Conservation (phyloP, 2,113 vertebrate genomes). For the Pao palembangensis region DNA sequence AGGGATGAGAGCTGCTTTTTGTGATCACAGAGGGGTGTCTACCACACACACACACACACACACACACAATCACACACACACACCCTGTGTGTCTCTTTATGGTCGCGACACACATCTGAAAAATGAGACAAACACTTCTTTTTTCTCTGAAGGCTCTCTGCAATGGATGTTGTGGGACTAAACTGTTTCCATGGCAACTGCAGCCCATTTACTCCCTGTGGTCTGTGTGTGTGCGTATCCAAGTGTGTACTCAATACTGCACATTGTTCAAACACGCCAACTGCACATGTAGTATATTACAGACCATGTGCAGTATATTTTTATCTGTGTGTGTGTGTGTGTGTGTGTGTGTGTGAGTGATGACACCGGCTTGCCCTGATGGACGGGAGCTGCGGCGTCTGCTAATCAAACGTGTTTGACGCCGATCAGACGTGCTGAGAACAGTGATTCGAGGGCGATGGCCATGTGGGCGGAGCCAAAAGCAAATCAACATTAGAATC, state of each 20-base stretch:
- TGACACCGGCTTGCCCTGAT: slow-evolving; percentile 34
- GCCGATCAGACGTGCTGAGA: no score
- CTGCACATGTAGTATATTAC: neutral
- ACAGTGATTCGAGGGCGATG: no score
- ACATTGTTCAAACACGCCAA: slow-evolving; percentile 1
- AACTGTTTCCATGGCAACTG: slow-evolving; percentile 75
- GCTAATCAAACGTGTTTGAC: slow-evolving; percentile 26
- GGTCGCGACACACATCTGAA: slow-evolving; percentile 49
- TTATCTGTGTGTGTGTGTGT: neutral
- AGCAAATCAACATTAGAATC: no score
- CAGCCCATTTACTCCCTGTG: slow-evolving; percentile 64
- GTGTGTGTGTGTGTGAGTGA: slow-evolving; percentile 18
- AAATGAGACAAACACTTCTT: slow-evolving; percentile 68
- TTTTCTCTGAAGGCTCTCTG: slow-evolving; percentile 61
- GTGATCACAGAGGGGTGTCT: slow-evolving; percentile 68
- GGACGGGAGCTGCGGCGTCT: slow-evolving; percentile 20
- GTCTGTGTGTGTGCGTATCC: slow-evolving; percentile 16
- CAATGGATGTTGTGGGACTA: slow-evolving; percentile 66
- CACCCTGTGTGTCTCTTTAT: slow-evolving; percentile 24
- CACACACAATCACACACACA: slow-evolving; percentile 7
- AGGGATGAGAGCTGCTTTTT: slow-evolving; percentile 67
- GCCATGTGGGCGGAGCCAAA: no score
- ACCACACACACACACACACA: slow-evolving; percentile 21
- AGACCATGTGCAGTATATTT: neutral
- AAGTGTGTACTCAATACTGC: neutral